Base-by-base conservation (phyloP, 2,888 invertebrate genomes). In the Blastobasis adustella region DNA sequence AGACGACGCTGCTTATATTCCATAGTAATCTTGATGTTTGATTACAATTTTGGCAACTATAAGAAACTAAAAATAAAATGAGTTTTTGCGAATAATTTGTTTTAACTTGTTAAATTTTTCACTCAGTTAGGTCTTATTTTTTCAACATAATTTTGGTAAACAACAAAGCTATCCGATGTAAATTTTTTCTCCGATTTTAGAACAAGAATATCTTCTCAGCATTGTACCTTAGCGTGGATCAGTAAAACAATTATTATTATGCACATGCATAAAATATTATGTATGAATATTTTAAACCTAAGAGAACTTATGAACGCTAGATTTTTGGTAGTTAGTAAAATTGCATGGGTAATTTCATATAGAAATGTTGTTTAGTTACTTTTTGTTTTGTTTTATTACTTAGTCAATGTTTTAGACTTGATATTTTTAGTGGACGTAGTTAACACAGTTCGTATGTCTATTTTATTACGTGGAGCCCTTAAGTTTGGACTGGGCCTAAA, bases 341-440 rank as follows among this genome's bases (percentile, higher is more conserved):
- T 71, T 75, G 77, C 79, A 75, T 79, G 74, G 69, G 60, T 72
- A 67, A 69, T 70, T 68, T 65, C 65, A 56, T 62, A 68, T 76
- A 76, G 73, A 61, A 55, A 66, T 72, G 71, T 77, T 78, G 62
- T 63, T 69, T 72, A 23, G 23, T 23, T 23, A 69, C 62, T 67
- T 57, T 49, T 69, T 70, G 57, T 76, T 77, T 76, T 71, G 66
- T 73, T 76, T 49, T 71, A 59, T 71, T 58, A 63, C 67, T 71
- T 77, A 82, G 79, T 78, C 73, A 76, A 74, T 79, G 72, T 79
- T 73, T 62, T 80, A 76, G 73, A 72, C 69, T 67, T 64, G 62
- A 64, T 54, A 70, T 72, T 46, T 71, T 69, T 71, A 71, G 73
- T 70, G 63, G 59, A 67, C 63, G 59, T 71, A 70, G 62, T 64